phyloP scores from a whole-genome alignment of 2,113 vertebrate species.

The Capreolus pygargus region DNA sequence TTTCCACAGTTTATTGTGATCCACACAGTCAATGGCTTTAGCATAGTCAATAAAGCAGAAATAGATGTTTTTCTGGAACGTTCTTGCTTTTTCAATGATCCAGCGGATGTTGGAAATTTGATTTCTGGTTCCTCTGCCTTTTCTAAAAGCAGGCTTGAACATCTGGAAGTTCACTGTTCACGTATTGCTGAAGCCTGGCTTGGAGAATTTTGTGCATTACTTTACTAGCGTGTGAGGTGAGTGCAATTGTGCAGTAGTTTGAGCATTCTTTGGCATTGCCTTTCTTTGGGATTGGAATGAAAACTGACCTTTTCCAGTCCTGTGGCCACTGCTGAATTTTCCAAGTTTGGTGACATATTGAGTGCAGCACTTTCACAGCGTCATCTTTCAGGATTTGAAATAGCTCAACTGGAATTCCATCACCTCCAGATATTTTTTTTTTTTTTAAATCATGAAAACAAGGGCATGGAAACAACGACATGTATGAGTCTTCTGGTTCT shows the following conservation, averaged over 20 bases:
- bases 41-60: background rate
- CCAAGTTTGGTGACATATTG: background rate
- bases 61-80: background rate
- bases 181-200: background rate
- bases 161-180: background rate
- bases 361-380: background rate
- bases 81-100: background rate
- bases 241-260: background rate
- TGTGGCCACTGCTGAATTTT: background rate
- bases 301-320: background rate
- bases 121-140: background rate
- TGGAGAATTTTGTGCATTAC: background rate
- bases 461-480: background rate
- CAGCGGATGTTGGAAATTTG: accelerated
- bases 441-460: background rate
- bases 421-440: background rate
- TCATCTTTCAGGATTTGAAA: background rate
- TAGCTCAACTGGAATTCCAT: background rate
- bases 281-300: background rate
- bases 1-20: background rate
- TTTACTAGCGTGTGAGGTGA: background rate
- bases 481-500: background rate
- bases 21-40: background rate
- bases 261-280: background rate
- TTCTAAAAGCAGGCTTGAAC: background rate